These are phyloP conservation scores for Conger conger DNA, from an alignment of 2,113 vertebrate genomes.

Conservation along the genomic window DNA sequence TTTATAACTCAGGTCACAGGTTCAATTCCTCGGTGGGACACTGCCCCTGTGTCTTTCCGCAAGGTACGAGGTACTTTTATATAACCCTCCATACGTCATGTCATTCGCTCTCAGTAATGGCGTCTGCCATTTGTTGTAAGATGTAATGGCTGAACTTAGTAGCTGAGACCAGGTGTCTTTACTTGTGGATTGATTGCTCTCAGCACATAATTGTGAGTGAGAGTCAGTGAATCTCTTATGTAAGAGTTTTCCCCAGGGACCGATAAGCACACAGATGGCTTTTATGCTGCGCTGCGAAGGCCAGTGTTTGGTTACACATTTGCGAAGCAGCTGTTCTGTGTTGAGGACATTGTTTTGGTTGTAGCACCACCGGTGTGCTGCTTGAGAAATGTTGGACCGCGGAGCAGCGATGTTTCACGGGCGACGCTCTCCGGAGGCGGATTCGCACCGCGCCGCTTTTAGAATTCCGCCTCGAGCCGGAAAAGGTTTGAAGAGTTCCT, in stretches of 20 bases:
- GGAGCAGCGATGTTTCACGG: background rate
- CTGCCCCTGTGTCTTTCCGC: too few relatives aligned
- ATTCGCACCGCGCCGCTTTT: background rate
- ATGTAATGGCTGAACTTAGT: too few relatives aligned
- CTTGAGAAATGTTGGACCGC: background rate
- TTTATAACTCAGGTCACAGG: too few relatives aligned
- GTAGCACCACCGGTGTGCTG: background rate
- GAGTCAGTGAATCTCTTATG: background rate
- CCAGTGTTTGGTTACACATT: background rate
- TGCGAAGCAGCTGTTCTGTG: background rate
- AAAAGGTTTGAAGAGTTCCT: background rate
- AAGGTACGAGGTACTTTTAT: too few relatives aligned
- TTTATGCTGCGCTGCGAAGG: background rate
- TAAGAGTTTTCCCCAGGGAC: background rate
- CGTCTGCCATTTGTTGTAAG: too few relatives aligned
- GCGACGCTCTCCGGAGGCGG: background rate
- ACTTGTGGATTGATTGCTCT: too few relatives aligned
- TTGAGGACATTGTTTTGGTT: background rate
- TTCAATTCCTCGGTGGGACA: too few relatives aligned
- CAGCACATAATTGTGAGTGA: background rate
- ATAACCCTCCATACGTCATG: too few relatives aligned
- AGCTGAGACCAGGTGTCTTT: too few relatives aligned
- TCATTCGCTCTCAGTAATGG: too few relatives aligned
- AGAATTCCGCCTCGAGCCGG: background rate
- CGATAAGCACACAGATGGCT: background rate